Base-by-base conservation (phyloP, 2,888 invertebrate species). In the Drosophila merina region DNA sequence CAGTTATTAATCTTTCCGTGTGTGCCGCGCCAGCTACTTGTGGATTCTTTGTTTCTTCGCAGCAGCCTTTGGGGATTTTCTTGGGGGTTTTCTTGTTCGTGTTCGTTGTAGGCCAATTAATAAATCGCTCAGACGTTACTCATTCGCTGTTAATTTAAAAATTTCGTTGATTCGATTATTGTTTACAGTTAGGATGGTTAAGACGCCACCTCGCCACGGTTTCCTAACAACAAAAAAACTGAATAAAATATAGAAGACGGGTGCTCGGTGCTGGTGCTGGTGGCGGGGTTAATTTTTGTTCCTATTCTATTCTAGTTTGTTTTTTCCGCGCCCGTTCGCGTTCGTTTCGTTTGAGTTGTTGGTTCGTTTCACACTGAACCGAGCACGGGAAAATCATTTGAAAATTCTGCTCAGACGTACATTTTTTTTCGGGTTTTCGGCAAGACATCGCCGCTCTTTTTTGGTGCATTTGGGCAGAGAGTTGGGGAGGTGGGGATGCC, bases 341-440 rank as follows among this genome's bases (percentile, higher is more conserved):
- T 88, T 90, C 89, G 90, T 91, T 90, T 91, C 90, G 88, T 80
- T 86, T 88, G 82, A 85, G 82, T 88, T 86, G 83, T 90, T 88
- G 85, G 86, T 90, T 89, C 91, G 90, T 90, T 88, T 90, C 85
- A 88, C 87, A 91, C 91, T 91, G 87, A 89, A 91, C 91, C 91
- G 87, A 89, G 55, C 67, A 58, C 73, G 68, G 44, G 62, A 75
- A 78, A 82, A 76, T 78, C 85, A 80, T 78, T n/a, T 76, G 76
- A 85, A 83, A 76, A 66, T 73, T 74, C 75, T 63, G 71, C 76
- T 75, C 76, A 85, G 77, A 81, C 45, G 10, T 12, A 31, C 10
- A 20, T 75, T 56, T 49, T 69, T 66, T 71, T 14, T 8, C 6
- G 4, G 6, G 6, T 8, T 64, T 77, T 60, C 69, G 71, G 56